A percentile compares a stretch with the other conserved stretches of the same genome.
Evolutionary conservation across 2,888 invertebrate species (phyloP).

Genomic region (Aradus depressus): DNA sequence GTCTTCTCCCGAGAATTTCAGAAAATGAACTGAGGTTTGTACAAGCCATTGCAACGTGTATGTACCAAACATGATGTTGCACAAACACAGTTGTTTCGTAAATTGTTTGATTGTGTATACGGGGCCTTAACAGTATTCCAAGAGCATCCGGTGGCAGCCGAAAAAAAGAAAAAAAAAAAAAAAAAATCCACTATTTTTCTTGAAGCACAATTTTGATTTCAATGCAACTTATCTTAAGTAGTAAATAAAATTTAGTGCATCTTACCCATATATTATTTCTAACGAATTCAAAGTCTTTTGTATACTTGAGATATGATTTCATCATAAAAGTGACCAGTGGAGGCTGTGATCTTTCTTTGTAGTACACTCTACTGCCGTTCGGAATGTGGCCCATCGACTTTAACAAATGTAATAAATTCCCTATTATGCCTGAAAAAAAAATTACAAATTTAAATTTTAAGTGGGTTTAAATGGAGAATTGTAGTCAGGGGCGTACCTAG

Average conservation of each 20-base stretch:
- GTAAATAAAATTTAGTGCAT: no score
- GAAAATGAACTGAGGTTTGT: no score
- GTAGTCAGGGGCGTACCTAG: no score
- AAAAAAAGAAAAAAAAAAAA: neutral
- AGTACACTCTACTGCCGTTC: constrained; percentile 74
- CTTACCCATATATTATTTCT: constrained; percentile 41
- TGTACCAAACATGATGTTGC: no score
- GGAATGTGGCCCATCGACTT: constrained; percentile 59
- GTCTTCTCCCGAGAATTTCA: no score
- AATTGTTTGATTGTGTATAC: no score
- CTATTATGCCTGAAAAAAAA: constrained; percentile 47
- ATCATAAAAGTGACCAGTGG: constrained; percentile 64
- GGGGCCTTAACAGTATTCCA: no score
- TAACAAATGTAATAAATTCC: constrained; percentile 60
- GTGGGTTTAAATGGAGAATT: no score
- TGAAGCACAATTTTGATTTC: neutral
- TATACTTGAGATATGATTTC: constrained; percentile 50
- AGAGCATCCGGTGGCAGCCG: neutral
- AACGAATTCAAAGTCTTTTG: constrained; percentile 53
- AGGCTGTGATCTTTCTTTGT: constrained; percentile 57
- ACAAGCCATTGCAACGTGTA: no score
- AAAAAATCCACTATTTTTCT: neutral
- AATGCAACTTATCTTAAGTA: no score
- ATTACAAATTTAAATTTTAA: no score
- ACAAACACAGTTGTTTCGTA: no score